These are phyloP conservation scores for Phengaris alcon DNA, from an alignment of 2,888 invertebrate species.

Conservation along the genomic window DNA sequence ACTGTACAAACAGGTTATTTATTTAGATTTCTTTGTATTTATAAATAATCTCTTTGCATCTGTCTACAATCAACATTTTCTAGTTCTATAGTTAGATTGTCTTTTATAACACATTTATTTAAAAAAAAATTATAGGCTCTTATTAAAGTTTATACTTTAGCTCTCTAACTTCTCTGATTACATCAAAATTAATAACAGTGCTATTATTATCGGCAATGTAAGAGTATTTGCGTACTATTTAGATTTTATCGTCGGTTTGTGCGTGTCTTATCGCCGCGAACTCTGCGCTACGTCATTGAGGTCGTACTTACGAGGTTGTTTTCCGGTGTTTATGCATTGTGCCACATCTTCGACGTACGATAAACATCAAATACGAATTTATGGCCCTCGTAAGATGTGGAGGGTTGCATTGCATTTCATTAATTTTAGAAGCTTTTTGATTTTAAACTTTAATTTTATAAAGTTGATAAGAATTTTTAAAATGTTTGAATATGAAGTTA, in stretches of 20 bases:
- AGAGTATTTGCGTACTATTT: constrained; percentile 25
- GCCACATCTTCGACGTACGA: constrained; percentile 57
- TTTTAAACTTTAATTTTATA: neutral
- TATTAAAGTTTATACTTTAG: neutral
- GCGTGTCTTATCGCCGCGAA: constrained; percentile 61
- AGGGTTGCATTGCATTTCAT: neutral
- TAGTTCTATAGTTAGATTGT: neutral
- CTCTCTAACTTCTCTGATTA: neutral
- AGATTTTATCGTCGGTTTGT: constrained; percentile 41
- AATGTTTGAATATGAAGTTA: neutral
- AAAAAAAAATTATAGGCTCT: neutral
- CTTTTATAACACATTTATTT: neutral
- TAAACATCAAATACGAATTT: constrained; percentile 48
- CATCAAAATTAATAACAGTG: neutral
- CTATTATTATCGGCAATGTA: constrained; percentile 32
- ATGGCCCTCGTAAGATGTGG: neutral
- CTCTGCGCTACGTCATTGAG: constrained; percentile 54
- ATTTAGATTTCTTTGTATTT: constrained; percentile 56
- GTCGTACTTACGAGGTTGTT: constrained; percentile 47
- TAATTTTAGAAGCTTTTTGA: neutral
- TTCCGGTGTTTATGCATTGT: constrained; percentile 59
- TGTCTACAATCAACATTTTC: neutral
- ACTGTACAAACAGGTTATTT: constrained; percentile 72
- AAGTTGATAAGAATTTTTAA: neutral
- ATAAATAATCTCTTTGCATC: constrained; percentile 59